Percentiles rank a stretch among this genome's conserved stretches.
Conservation (phyloP, 2,797 vertebrate species). For the Bovichtus diacanthus region DNA sequence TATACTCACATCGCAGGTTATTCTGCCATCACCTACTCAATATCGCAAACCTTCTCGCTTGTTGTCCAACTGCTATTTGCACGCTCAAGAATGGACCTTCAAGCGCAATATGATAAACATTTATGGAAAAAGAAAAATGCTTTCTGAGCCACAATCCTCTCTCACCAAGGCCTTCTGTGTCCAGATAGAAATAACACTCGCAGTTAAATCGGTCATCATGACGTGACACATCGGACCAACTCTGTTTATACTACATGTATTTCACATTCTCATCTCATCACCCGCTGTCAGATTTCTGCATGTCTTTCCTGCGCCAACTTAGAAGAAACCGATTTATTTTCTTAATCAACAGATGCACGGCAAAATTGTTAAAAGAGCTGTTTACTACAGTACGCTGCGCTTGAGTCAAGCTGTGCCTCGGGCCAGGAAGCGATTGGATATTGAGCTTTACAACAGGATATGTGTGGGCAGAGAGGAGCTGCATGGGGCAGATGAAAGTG, state of each 20-base stretch:
- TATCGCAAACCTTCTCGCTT: not conserved
- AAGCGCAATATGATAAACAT: not conserved
- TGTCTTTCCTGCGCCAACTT: not conserved
- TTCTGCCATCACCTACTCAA: not conserved
- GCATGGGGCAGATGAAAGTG: conserved; percentile 30
- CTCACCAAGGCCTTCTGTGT: not conserved
- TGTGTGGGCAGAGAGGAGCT: conserved; percentile 58
- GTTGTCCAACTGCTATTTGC: not conserved
- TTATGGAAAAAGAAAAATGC: not conserved
- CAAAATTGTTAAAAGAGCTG: conserved; percentile 44
- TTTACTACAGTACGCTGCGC: conserved; percentile 17
- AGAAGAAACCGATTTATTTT: not conserved
- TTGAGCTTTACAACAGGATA: conserved; percentile 35
- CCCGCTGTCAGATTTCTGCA: not conserved
- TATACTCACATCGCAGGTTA: no score
- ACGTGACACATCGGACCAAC: not conserved
- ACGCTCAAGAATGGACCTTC: not conserved
- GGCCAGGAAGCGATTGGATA: conserved; percentile 57
- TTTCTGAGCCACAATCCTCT: not conserved
- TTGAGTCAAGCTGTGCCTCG: conserved; percentile 38
- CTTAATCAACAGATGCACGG: conserved; percentile 13
- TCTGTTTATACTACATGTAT: not conserved
- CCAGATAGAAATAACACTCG: not conserved
- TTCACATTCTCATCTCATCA: not conserved
- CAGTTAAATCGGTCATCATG: not conserved